Base-by-base conservation (phyloP, 2,888 invertebrate genomes). In the Silvanus unidentatus region DNA sequence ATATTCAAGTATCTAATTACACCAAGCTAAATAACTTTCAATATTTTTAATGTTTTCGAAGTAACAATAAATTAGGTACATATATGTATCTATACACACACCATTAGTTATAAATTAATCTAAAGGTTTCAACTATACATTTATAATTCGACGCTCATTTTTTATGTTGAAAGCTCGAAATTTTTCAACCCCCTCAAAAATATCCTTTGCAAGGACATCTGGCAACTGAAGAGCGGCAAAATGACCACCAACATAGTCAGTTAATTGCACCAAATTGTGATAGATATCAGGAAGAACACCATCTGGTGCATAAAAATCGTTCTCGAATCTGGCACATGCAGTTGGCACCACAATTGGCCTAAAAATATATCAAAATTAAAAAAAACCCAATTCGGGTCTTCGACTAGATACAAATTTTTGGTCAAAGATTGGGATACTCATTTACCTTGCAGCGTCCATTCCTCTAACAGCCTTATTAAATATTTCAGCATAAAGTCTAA, bases 241-340 rank as follows among this genome's bases (percentile, higher is more conserved):
- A 47, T 58, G 58, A 11, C 58, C 58, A 1, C 50, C 58, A 28
- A 55, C 55, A 16, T 44, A 45, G 32, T 47, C 42, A 2, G 44
- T 48, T 10, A 52, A 15, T 5, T 59, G 56, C 5, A 55, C 36
- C 32, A 60, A 38, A 35, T 58, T 55, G 2, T 37, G 32, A 38
- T 43, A 55, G 30, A 41, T 45, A 3, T 44, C 43, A 15, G 38
- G 43, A 5, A 60, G 14, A 1, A 54, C 28, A 1, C 46, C 43
- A 54, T 85, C 80, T 0, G 86, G 77, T 9, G 72, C 65, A 49
- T 77, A 78, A 0, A 90, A 13, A 54, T 93, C 92, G 54, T 86
- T 58, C 4, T 82, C 84, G 60, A 88, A 89, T 11, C 78, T 76
- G 0, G 88, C 84, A 58, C 88, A 86, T 40, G 81, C 89, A 0